Percentiles rank a stretch among this genome's conserved stretches.
These are phyloP conservation scores for Acanthisitta chloris DNA, from an alignment of 2,113 vertebrate species.

Conservation along the genomic window DNA sequence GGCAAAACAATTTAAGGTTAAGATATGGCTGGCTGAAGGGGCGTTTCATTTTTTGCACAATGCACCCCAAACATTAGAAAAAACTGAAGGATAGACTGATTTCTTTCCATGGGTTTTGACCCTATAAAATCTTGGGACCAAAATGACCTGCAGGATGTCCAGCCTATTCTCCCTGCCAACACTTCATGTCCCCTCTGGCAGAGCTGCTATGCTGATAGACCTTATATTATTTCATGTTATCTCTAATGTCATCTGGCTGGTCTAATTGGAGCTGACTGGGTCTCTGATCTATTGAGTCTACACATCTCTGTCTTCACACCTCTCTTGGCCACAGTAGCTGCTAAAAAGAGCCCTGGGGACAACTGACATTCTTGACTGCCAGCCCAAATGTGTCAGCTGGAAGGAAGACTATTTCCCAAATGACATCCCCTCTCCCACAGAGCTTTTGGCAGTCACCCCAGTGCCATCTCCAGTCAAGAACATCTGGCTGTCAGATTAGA, in stretches of 20 bases:
- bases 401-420: constrained; percentile 39
- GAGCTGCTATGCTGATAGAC: neutral
- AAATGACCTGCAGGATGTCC: neutral
- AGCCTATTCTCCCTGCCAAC: neutral
- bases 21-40: neutral
- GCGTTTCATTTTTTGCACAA: neutral
- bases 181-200: neutral
- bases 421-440: neutral
- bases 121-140: neutral
- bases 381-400: constrained; percentile 33
- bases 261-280: constrained; percentile 15
- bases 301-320: constrained; percentile 28
- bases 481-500: neutral
- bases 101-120: neutral
- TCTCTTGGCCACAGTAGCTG: constrained; percentile 21
- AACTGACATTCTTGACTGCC: constrained; percentile 12
- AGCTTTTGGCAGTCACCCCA: neutral
- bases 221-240: neutral
- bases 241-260: constrained; percentile 11
- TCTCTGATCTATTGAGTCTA: constrained; percentile 15
- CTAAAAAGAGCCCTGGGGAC: constrained; percentile 5
- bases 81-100: neutral
- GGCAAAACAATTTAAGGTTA: neutral
- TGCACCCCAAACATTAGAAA: neutral
- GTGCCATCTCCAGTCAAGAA: constrained; percentile 1